These are phyloP conservation scores for Globia sparganii DNA, from an alignment of 2,888 invertebrate species.

Conservation along the genomic window DNA sequence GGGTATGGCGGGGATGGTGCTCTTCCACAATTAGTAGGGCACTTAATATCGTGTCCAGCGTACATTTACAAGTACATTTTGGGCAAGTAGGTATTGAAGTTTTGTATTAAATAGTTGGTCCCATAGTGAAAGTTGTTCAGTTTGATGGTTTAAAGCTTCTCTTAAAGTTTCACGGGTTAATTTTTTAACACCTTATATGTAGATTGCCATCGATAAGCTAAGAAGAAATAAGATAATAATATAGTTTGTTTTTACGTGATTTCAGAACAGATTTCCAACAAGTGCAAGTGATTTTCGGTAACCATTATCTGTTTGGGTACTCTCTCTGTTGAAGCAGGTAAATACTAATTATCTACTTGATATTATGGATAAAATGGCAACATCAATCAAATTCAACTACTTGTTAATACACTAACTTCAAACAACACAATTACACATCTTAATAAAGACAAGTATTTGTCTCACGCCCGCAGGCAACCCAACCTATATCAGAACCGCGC, in stretches of 20 bases:
- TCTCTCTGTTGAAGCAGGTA: neutral
- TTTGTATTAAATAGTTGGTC: too few relatives aligned
- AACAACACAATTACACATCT: slow-evolving; percentile 7
- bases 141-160: too few relatives aligned
- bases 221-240: neutral
- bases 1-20: too few relatives aligned
- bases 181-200: too few relatives aligned
- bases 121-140: too few relatives aligned
- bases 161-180: too few relatives aligned
- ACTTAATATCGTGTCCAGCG: too few relatives aligned
- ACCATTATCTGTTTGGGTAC: neutral
- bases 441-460: slow-evolving; percentile 17
- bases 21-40: too few relatives aligned
- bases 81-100: too few relatives aligned
- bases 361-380: neutral
- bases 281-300: neutral
- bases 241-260: neutral
- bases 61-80: too few relatives aligned
- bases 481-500: slow-evolving; percentile 38
- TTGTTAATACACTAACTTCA: neutral
- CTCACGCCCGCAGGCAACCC: slow-evolving; percentile 21
- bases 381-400: neutral
- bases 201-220: too few relatives aligned
- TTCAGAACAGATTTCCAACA: neutral
- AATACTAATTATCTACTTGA: neutral